phyloP scores from a whole-genome alignment of 1,140 invertebrate genomes.

The Neodiprion fabricii region DNA sequence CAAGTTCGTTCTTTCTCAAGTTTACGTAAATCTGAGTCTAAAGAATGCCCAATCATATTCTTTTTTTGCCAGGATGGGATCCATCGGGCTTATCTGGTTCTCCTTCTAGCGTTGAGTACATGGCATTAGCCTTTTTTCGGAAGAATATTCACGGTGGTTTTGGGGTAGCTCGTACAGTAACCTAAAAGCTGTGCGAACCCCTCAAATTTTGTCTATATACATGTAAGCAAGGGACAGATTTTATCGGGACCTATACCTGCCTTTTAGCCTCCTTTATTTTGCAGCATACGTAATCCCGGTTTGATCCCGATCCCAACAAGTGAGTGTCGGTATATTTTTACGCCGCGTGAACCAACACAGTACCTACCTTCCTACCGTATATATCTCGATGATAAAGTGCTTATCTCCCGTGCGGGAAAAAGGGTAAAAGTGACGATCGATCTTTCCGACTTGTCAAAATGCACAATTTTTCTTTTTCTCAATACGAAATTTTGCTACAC shows the following conservation, averaged over 20 bases:
- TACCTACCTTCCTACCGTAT: not conserved
- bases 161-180: too few relatives aligned
- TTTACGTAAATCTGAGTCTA: too few relatives aligned
- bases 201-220: not conserved
- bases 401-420: not conserved
- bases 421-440: not conserved
- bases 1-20: too few relatives aligned
- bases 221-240: not conserved
- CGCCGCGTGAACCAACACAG: not conserved
- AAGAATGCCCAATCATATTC: too few relatives aligned
- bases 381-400: not conserved
- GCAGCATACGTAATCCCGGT: not conserved
- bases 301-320: not conserved
- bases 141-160: too few relatives aligned
- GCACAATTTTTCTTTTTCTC: constrained; percentile 8
- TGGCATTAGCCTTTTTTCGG: too few relatives aligned
- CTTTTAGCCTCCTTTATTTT: constrained; percentile 1
- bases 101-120: too few relatives aligned
- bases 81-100: too few relatives aligned
- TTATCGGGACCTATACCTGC: not conserved
- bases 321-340: not conserved
- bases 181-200: not conserved
- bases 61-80: too few relatives aligned
- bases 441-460: not conserved
- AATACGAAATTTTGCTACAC: constrained; percentile 26